Evolutionary conservation across 2,888 invertebrate species (phyloP).

Genomic region (Plebejus argus): DNA sequence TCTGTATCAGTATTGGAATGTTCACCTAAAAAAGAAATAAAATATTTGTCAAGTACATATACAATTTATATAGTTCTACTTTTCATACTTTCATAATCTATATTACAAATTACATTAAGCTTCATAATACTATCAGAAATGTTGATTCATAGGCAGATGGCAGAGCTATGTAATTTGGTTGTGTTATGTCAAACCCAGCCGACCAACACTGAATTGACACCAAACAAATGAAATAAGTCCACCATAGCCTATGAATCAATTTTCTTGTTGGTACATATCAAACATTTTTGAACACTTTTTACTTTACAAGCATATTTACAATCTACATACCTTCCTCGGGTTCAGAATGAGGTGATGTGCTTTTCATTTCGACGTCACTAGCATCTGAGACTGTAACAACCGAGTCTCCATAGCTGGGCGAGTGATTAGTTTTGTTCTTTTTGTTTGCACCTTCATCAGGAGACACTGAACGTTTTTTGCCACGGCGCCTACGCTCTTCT

Average conservation of each 20-base stretch:
- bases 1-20: slow-evolving; percentile 76
- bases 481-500: slow-evolving; percentile 79
- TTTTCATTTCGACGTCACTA: slow-evolving; percentile 74
- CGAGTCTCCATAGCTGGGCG: slow-evolving; percentile 65
- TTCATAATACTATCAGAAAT: too few species aligned
- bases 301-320: neutral
- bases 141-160: too few species aligned
- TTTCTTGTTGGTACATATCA: too few species aligned
- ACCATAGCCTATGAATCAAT: too few species aligned
- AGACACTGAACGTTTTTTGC: slow-evolving; percentile 67
- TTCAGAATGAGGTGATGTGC: slow-evolving; percentile 64
- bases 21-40: slow-evolving; percentile 53
- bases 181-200: too few species aligned
- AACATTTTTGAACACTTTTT: neutral
- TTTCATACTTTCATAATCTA: too few species aligned
- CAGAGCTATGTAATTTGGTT: too few species aligned
- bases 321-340: slow-evolving; percentile 66
- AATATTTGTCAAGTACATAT: neutral
- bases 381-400: slow-evolving; percentile 76
- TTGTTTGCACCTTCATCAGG: slow-evolving; percentile 60
- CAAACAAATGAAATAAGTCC: too few species aligned
- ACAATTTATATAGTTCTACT: too few species aligned
- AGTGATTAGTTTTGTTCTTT: slow-evolving; percentile 62
- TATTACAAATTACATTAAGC: too few species aligned
- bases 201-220: too few species aligned